Evolutionary conservation across 2,888 invertebrate species (phyloP).

Genomic region (Apamea sordens): DNA sequence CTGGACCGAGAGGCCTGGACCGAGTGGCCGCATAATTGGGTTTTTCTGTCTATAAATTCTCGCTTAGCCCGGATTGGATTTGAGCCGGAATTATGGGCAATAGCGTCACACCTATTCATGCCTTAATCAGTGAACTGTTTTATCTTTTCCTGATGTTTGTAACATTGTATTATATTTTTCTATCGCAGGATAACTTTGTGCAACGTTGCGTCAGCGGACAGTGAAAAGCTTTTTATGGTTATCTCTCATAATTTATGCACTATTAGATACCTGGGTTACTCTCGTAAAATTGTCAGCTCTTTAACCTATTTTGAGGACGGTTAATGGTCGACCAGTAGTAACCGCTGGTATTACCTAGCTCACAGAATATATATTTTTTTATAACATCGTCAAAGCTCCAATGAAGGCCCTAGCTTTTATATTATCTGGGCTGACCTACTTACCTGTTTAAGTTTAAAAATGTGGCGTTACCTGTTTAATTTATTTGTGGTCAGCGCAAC

Average conservation of each 20-base stretch:
- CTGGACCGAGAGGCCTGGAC: background rate
- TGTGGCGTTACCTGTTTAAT: no score
- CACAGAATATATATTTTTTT: conserved; percentile 14
- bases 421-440: background rate
- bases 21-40: conserved; percentile 33
- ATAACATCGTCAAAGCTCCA: conserved; percentile 16
- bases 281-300: conserved; percentile 34
- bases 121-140: conserved; percentile 25
- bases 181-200: conserved; percentile 16
- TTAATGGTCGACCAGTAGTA: background rate
- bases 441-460: background rate
- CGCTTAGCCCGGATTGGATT: conserved; percentile 36
- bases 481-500: no score
- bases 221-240: conserved; percentile 24
- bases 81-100: conserved; percentile 24
- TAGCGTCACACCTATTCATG: conserved; percentile 23
- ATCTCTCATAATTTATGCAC: conserved; percentile 41
- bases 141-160: background rate
- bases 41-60: conserved; percentile 44
- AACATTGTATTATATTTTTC: conserved; percentile 34
- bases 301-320: conserved; percentile 20
- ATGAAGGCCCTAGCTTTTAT: background rate
- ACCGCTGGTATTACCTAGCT: background rate
- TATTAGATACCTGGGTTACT: conserved; percentile 29
- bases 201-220: conserved; percentile 2